Evolutionary conservation across 2,113 vertebrate genomes (phyloP).

Genomic region (Melanerpes aurifrons): DNA sequence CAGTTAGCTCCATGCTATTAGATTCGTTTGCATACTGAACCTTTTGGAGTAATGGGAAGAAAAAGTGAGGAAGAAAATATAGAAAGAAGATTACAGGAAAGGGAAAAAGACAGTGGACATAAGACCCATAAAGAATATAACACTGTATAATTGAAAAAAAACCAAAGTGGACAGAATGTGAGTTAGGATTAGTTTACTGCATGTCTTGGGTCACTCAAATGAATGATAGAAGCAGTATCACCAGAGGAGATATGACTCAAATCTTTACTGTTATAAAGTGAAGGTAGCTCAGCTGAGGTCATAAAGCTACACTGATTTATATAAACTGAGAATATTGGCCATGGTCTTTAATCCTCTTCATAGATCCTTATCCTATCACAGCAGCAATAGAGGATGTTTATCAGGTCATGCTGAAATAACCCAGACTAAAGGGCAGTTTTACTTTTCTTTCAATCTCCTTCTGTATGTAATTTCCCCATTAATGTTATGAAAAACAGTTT

Average conservation of each 20-base stretch:
- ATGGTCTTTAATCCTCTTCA: neutral
- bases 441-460: constrained; percentile 21
- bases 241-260: neutral
- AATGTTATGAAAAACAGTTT: constrained; percentile 35
- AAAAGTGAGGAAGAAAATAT: neutral
- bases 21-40: neutral
- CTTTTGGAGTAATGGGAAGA: neutral
- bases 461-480: constrained; percentile 6
- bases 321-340: neutral
- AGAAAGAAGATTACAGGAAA: neutral
- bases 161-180: neutral
- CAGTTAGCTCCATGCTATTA: neutral
- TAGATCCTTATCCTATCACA: neutral
- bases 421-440: constrained; percentile 15
- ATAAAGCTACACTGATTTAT: neutral
- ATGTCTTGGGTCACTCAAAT: neutral
- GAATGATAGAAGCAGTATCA: neutral
- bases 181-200: neutral
- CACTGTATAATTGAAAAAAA: neutral
- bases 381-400: neutral
- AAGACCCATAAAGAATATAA: neutral
- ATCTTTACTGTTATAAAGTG: neutral
- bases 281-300: neutral
- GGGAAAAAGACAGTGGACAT: neutral
- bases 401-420: constrained; percentile 22